Conservation (phyloP, 2,797 vertebrate genomes). For the Orientallactaga sibirica region DNA sequence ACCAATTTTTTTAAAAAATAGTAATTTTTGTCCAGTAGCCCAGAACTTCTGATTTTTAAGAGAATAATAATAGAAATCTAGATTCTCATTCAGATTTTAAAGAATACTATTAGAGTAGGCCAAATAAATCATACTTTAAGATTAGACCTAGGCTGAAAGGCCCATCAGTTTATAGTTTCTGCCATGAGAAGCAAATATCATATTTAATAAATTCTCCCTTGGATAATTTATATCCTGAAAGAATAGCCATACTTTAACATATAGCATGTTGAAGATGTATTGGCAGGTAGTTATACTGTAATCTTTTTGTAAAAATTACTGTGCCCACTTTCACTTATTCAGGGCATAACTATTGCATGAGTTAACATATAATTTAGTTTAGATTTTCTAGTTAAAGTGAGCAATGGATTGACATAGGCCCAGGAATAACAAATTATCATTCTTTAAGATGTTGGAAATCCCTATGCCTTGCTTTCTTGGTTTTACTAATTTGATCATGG, state of each 20-base stretch:
- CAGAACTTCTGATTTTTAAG: neutral
- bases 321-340: neutral
- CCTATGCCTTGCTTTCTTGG: neutral
- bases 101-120: neutral
- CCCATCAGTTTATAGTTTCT: neutral
- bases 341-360: neutral
- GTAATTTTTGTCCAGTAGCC: neutral
- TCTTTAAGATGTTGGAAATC: neutral
- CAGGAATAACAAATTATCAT: neutral
- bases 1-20: neutral
- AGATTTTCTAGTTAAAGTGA: neutral
- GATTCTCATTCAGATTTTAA: neutral
- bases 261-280: neutral
- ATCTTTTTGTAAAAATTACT: neutral
- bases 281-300: neutral
- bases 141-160: neutral
- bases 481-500: neutral
- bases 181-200: neutral
- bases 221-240: neutral
- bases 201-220: neutral
- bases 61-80: neutral
- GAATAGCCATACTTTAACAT: neutral
- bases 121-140: neutral
- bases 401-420: neutral
- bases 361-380: neutral